A percentile compares a stretch with the other conserved stretches of the same genome.
These are phyloP conservation scores for Dasyprocta punctata DNA, from an alignment of 2,113 vertebrate genomes.

Conservation along the genomic window DNA sequence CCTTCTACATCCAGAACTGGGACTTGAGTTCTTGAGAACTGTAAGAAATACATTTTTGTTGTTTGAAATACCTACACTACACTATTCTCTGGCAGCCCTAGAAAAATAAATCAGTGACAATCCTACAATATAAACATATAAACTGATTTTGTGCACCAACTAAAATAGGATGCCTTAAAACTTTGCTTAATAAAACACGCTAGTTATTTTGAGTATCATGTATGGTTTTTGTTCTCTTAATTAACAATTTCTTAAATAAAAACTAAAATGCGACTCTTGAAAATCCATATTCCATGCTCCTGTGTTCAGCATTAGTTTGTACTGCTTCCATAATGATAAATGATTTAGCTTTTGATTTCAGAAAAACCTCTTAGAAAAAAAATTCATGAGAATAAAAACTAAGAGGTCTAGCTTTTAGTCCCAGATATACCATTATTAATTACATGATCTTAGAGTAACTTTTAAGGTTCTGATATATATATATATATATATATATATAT, in stretches of 20 bases:
- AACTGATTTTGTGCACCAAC: not conserved
- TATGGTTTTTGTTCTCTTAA: not conserved
- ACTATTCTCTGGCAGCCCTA: not conserved
- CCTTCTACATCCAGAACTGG: not conserved
- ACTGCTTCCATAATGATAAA: not conserved
- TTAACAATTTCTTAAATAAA: not conserved
- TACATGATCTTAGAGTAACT: not conserved
- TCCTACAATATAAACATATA: not conserved
- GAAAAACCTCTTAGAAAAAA: not conserved
- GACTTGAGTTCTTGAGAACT: not conserved
- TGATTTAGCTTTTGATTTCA: not conserved
- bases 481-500: not conserved
- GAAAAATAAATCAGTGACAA: too few species aligned
- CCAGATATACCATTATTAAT: not conserved
- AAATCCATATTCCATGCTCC: not conserved
- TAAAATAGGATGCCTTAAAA: not conserved
- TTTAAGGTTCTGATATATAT: constrained; percentile 24
- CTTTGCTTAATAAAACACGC: not conserved
- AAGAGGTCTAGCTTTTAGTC: not conserved
- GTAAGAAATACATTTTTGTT: not conserved
- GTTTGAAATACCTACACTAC: not conserved
- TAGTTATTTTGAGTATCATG: not conserved
- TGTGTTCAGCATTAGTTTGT: not conserved
- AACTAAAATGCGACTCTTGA: not conserved
- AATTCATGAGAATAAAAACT: not conserved